Evolutionary conservation across 2,888 invertebrate species (phyloP), one percentile per base, ranked within the genome.

Genomic region (Harpagoxenus sublaevis): DNA sequence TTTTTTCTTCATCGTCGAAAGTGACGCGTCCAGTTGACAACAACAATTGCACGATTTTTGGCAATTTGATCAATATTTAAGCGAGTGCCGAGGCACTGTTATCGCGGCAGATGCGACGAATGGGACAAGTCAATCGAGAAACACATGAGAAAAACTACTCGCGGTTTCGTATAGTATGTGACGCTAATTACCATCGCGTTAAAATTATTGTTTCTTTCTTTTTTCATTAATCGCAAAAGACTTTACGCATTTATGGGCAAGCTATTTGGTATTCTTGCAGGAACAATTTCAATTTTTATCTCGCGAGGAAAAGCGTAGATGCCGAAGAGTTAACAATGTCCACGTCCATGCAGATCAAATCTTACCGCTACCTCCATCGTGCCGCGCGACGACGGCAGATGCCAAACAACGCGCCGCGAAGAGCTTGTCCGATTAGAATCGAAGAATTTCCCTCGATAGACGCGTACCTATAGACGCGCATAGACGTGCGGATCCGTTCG

Each of bases 361-460:
- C 73, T 60, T 35, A 55, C 66, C 57, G 78, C 55, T 42, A 53
- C 60, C 28, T 60, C 39, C 5, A 71, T 55, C 39, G 71, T n/a
- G 39, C 71, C 57, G 71, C 9, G 42, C 60, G 39, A 79, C 84
- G 63, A 73, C 71, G 71, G 35, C 23, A 8, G 70, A 73, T 28
- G 75, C 39, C 63, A 53, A 8, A 62, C 55, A 79, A 83, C 35
- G 86, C 62, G 63, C 73, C 55, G 65, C 77, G 70, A 42, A 63
- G 57, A 31, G n/a, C 55, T 18, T n/a, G 68, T 55, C 65, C 84
- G 84, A 88, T 84, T 75, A 48, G 86, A 89, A 89, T 84, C 77
- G 70, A 82, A 87, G 81, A 87, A 89, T 84, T 77, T 73, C 60
- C 39, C 53, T 63, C 66, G 84, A 88, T 87, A 77, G 86, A 84